Conservation (phyloP, 2,113 vertebrate species). For the Gobius niger region DNA sequence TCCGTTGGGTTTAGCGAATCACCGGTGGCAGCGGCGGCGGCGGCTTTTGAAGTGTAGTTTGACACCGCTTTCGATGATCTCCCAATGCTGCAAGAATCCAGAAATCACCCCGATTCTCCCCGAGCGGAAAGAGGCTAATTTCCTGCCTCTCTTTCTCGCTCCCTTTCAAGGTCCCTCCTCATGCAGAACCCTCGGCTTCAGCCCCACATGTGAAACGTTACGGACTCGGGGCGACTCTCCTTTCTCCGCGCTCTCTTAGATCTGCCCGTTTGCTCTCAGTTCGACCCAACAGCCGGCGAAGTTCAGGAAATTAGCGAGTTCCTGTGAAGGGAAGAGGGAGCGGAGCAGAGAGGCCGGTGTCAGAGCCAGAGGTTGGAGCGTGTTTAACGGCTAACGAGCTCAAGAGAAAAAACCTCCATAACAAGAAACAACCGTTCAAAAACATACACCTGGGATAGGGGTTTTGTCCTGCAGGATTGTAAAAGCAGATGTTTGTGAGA, state of each 20-base stretch:
- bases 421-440: no score
- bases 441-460: no score
- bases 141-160: conserved; percentile 41
- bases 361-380: conserved; percentile 24
- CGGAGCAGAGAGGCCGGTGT: conserved; percentile 38
- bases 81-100: conserved; percentile 35
- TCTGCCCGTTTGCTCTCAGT: conserved; percentile 50
- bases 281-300: conserved; percentile 70
- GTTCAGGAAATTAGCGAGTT: conserved; percentile 80
- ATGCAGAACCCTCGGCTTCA: conserved; percentile 22
- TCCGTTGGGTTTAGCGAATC: neutral
- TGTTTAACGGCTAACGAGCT: neutral
- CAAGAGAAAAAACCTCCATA: neutral
- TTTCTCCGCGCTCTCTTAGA: conserved; percentile 67
- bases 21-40: neutral
- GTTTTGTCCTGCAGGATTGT: no score
- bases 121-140: conserved; percentile 46
- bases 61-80: conserved; percentile 14
- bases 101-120: conserved; percentile 9
- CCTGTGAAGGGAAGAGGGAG: conserved; percentile 70
- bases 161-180: conserved; percentile 42
- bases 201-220: conserved; percentile 70
- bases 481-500: no score
- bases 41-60: neutral
- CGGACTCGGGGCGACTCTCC: conserved; percentile 51